phyloP scores from a whole-genome alignment of 2,888 invertebrate species.

The Dicycla oo region DNA sequence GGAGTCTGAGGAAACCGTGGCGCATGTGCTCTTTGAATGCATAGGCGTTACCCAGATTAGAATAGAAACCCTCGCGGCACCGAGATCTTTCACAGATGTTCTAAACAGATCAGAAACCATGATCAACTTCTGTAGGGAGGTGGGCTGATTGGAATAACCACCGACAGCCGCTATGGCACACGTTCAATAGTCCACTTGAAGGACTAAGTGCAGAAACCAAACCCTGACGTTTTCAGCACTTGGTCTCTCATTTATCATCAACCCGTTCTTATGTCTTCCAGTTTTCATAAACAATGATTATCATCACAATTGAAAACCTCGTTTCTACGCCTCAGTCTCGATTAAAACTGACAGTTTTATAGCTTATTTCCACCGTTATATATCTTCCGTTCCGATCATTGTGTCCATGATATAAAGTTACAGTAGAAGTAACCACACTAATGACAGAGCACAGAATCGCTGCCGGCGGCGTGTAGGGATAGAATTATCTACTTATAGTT shows the following conservation, averaged over 20 bases:
- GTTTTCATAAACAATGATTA: not conserved
- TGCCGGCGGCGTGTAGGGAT: not conserved
- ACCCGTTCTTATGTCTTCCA: not conserved
- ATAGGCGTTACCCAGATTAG: no score
- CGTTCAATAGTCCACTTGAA: no score
- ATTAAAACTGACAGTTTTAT: slow-evolving; percentile 16
- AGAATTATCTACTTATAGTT: no score
- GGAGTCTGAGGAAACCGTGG: no score
- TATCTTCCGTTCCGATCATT: slow-evolving; percentile 15
- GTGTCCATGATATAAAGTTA: slow-evolving; percentile 41
- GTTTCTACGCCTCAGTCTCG: not conserved
- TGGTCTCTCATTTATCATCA: not conserved
- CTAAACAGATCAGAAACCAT: no score
- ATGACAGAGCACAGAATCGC: not conserved
- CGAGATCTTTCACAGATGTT: no score
- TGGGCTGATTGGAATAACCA: no score
- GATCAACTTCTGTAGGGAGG: no score
- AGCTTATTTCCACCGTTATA: slow-evolving; percentile 10
- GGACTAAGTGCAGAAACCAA: no score
- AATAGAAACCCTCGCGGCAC: no score
- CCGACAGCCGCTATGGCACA: no score
- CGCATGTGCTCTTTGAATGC: no score
- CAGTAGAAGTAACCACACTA: slow-evolving; percentile 33
- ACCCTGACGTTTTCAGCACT: not conserved
- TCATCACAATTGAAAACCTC: slow-evolving; percentile 1